phyloP scores from a whole-genome alignment of 2,888 invertebrate species.

The Desoria tigrina region DNA sequence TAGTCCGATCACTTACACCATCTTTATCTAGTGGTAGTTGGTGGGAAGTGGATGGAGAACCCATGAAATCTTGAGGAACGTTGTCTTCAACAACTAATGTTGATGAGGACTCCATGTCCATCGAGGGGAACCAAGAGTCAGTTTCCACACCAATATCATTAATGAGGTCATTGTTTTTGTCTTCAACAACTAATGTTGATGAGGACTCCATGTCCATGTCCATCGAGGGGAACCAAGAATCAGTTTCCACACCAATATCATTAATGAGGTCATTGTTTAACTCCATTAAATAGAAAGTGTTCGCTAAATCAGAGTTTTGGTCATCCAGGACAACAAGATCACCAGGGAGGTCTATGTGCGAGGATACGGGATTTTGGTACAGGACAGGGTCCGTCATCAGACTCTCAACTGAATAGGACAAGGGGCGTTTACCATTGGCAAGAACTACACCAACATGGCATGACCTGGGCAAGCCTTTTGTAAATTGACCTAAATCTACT shows the following conservation, averaged over 20 bases:
- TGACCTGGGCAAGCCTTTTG: neutral
- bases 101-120: slow-evolving; percentile 20
- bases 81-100: neutral
- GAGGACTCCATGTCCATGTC: slow-evolving; percentile 27
- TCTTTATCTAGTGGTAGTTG: no score
- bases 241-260: slow-evolving; percentile 19
- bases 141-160: slow-evolving; percentile 15
- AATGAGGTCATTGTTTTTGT: slow-evolving; percentile 16
- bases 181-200: neutral
- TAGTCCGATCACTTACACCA: no score
- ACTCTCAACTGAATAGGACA: slow-evolving; percentile 41
- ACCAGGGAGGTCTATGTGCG: slow-evolving; percentile 30
- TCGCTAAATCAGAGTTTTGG: slow-evolving; percentile 43
- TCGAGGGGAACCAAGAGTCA: slow-evolving; percentile 35
- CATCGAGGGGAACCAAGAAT: slow-evolving; percentile 35
- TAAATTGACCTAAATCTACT: slow-evolving; percentile 10
- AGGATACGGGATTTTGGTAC: slow-evolving; percentile 33
- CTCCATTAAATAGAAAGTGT: slow-evolving; percentile 41
- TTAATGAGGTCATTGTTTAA: slow-evolving; percentile 19
- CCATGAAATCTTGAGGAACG: neutral
- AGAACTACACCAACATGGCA: slow-evolving; percentile 44
- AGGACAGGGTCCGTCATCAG: slow-evolving; percentile 45
- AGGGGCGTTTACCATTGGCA: slow-evolving; percentile 42
- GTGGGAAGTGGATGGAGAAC: neutral
- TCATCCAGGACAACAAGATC: slow-evolving; percentile 45